A percentile compares a stretch with the other conserved stretches of the same genome.
phyloP scores from a whole-genome alignment of 2,113 vertebrate genomes.

The Lanius collurio region DNA sequence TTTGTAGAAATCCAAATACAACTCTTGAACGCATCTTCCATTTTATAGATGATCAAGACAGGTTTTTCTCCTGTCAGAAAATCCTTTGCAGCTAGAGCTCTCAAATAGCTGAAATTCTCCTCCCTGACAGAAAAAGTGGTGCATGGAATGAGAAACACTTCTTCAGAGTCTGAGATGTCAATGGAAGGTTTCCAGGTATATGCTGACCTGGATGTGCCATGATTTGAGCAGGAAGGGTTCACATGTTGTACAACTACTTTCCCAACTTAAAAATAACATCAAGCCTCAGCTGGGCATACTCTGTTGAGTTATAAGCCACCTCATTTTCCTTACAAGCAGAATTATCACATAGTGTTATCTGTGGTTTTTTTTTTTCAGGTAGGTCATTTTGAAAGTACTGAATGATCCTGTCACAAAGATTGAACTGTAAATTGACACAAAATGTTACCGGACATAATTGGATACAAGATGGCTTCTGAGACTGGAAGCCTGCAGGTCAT shows the following conservation, averaged over 20 bases:
- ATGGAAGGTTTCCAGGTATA: neutral
- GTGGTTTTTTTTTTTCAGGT: neutral
- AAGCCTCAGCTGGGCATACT: neutral
- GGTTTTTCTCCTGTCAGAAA: neutral
- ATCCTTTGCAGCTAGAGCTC: neutral
- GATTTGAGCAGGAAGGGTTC: neutral
- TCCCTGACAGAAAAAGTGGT: neutral
- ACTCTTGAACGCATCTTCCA: neutral
- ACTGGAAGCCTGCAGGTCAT: neutral
- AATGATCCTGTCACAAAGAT: neutral
- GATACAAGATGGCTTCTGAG: neutral
- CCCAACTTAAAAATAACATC: neutral
- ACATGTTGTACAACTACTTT: neutral
- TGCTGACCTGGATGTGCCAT: neutral
- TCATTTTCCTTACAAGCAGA: neutral
- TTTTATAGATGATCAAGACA: neutral
- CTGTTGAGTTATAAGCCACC: neutral
- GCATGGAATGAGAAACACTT: neutral
- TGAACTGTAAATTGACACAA: neutral
- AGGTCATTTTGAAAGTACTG: neutral
- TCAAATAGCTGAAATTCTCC: neutral
- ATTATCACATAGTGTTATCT: neutral
- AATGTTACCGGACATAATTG: neutral
- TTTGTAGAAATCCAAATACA: neutral
- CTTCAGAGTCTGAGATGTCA: neutral